A percentile compares a stretch with the other conserved stretches of the same genome.
Evolutionary conservation across 2,888 invertebrate species (phyloP).

Genomic region (Pristionchus japonicus): DNA sequence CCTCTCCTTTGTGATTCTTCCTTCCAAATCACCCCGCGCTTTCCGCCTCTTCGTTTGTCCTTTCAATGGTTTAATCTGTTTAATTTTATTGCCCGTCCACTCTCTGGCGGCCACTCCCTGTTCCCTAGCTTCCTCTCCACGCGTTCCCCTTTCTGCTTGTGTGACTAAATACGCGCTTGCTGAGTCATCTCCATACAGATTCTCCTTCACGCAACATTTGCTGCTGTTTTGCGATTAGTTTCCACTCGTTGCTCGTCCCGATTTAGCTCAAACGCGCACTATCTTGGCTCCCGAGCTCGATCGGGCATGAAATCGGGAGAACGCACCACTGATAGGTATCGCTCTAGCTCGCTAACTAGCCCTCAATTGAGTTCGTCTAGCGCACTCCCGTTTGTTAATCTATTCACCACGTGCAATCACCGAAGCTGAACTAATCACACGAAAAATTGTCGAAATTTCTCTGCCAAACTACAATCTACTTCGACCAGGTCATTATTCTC

Average conservation of each 20-base stretch:
- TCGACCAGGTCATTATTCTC: not conserved
- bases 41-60: conserved; percentile 24
- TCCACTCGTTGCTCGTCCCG: too few relatives aligned
- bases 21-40: not conserved
- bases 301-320: conserved; percentile 28
- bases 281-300: not conserved
- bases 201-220: conserved; percentile 1
- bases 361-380: not conserved
- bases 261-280: not conserved
- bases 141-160: not conserved
- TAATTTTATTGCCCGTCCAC: conserved; percentile 13
- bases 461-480: not conserved
- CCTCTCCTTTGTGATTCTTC: not conserved
- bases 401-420: not conserved
- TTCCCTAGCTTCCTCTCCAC: not conserved
- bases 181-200: conserved; percentile 14
- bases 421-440: not conserved
- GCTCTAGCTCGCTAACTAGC: not conserved
- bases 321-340: not conserved
- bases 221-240: not conserved
- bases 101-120: not conserved
- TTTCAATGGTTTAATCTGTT: conserved; percentile 31
- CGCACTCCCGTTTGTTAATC: conserved; percentile 17
- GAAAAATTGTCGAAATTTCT: not conserved
- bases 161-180: not conserved